Conservation (phyloP, 1,140 invertebrate genomes). For the Arctopsyche grandis region DNA sequence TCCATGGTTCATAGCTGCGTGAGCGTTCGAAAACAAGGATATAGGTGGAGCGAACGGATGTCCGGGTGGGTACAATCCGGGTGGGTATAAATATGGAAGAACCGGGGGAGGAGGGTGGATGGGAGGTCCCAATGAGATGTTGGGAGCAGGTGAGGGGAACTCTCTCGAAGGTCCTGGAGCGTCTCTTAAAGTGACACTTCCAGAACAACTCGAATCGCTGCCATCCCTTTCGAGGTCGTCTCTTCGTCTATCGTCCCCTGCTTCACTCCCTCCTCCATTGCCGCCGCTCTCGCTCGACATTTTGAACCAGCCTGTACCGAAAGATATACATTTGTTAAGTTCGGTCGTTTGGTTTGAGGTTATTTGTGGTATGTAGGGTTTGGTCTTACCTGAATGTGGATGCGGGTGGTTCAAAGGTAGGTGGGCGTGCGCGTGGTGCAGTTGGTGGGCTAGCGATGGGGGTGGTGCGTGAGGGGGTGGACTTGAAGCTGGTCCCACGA, state of each 20-base stretch:
- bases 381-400: constrained; percentile 59
- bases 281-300: constrained; percentile 65
- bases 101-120: constrained; percentile 84
- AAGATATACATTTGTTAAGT: not conserved
- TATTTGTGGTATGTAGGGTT: not conserved
- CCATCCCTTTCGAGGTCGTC: constrained; percentile 71
- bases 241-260: constrained; percentile 64
- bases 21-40: constrained; percentile 67
- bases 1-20: constrained; percentile 74
- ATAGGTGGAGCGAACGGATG: constrained; percentile 77
- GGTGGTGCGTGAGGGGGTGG: constrained; percentile 70
- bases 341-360: not conserved
- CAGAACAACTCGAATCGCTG: constrained; percentile 74
- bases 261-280: constrained; percentile 61
- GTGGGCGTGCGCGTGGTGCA: constrained; percentile 43
- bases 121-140: constrained; percentile 88
- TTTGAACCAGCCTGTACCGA: constrained; percentile 67
- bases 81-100: constrained; percentile 88
- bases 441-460: constrained; percentile 29
- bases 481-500: constrained; percentile 83
- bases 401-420: constrained; percentile 57
- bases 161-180: constrained; percentile 68
- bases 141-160: constrained; percentile 78
- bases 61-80: constrained; percentile 81
- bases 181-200: constrained; percentile 65